phyloP scores from a whole-genome alignment of 2,113 vertebrate genomes.

The Heterochromis multidens region DNA sequence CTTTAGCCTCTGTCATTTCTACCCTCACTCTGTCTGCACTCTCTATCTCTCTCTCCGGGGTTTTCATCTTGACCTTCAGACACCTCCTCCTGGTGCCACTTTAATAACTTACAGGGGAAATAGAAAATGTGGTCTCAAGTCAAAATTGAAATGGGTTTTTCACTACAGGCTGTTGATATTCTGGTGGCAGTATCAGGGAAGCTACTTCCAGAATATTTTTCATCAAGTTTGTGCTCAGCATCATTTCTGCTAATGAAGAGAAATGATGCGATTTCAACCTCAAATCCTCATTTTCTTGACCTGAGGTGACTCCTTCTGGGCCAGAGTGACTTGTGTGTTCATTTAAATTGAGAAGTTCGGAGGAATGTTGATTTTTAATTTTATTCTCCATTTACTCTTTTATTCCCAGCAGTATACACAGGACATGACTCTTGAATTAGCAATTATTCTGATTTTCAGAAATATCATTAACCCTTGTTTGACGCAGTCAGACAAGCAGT shows the following conservation, averaged over 20 bases:
- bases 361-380: slow-evolving; percentile 9
- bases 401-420: background rate
- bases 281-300: slow-evolving; percentile 48
- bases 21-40: background rate
- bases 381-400: background rate
- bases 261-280: slow-evolving; percentile 51
- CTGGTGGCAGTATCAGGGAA: slow-evolving; percentile 31
- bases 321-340: background rate
- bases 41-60: slow-evolving; percentile 25
- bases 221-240: slow-evolving; percentile 37
- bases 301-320: background rate
- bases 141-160: slow-evolving; percentile 63
- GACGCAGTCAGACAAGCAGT: background rate
- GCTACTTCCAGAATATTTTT: slow-evolving; percentile 51
- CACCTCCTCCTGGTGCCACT: slow-evolving; percentile 59
- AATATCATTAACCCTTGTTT: background rate
- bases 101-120: slow-evolving; percentile 63
- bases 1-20: slow-evolving; percentile 31
- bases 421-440: background rate
- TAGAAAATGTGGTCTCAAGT: slow-evolving; percentile 64
- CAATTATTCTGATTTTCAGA: background rate
- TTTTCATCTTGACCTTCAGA: slow-evolving; percentile 72
- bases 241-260: slow-evolving; percentile 57
- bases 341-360: slow-evolving; percentile 17
- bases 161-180: slow-evolving; percentile 60